phyloP scores from a whole-genome alignment of 1,140 invertebrate species.

The Drosophila athabasca region DNA sequence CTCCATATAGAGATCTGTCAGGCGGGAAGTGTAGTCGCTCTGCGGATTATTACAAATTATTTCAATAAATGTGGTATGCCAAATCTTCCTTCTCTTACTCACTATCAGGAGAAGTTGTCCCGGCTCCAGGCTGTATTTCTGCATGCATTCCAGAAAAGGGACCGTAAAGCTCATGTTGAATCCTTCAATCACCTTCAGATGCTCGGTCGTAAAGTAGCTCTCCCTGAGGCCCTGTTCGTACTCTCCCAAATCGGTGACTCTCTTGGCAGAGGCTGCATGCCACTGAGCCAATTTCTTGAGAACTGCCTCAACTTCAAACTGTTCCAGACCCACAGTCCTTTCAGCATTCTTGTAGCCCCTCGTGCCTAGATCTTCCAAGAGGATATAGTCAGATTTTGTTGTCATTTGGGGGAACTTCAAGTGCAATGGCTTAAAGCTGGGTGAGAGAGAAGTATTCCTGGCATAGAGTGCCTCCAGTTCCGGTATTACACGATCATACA shows the following conservation, averaged over 20 bases:
- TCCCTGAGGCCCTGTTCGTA: conserved; percentile 50
- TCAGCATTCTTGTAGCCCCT: conserved; percentile 83
- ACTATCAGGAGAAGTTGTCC: conserved; percentile 58
- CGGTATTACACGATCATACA: conserved; percentile 64
- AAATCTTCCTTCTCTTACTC: conserved; percentile 4
- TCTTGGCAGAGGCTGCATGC: conserved; percentile 84
- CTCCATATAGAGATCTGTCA: conserved; percentile 68
- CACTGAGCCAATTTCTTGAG: conserved; percentile 85
- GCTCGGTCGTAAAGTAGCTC: conserved; percentile 59
- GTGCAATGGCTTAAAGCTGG: conserved; percentile 60
- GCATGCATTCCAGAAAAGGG: conserved; percentile 70
- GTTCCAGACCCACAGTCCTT: conserved; percentile 84
- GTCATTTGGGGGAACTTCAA: conserved; percentile 40
- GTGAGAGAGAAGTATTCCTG: conserved; percentile 50
- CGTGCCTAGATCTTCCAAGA: conserved; percentile 56
- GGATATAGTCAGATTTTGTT: conserved; percentile 58
- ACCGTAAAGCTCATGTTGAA: conserved; percentile 57
- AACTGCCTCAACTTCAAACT: conserved; percentile 84
- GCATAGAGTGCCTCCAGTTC: conserved; percentile 55
- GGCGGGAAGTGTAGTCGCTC: conserved; percentile 60
- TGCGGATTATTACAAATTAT: conserved; percentile 1
- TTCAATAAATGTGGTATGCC: not conserved
- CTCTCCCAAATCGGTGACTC: conserved; percentile 47
- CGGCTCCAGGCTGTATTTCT: conserved; percentile 55
- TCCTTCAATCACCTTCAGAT: conserved; percentile 54